Base-by-base conservation (phyloP, 2,888 invertebrate species). In the Conchocele bisecta region DNA sequence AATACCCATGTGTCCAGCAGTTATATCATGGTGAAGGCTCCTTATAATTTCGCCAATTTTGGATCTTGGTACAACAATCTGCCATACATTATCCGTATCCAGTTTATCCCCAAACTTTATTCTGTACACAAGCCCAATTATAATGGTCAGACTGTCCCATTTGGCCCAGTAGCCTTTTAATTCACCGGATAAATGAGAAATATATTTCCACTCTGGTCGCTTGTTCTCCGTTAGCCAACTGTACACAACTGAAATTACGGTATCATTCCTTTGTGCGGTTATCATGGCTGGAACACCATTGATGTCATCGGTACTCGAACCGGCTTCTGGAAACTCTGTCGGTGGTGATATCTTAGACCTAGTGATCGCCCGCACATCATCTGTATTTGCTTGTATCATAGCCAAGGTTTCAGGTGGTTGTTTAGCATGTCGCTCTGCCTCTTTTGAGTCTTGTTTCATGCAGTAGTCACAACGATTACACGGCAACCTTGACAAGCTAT, bases 391-490 rank as follows among this genome's bases (percentile, higher is more conserved):
- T n/a, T n/a, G n/a, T n/a, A n/a, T n/a, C n/a, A n/a, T n/a, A n/a
- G n/a, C n/a, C n/a, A n/a, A n/a, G n/a, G n/a, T n/a, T n/a, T n/a
- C n/a, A n/a, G n/a, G n/a, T n/a, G n/a, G n/a, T n/a, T n/a, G n/a
- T n/a, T n/a, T n/a, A n/a, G n/a, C n/a, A n/a, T n/a, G n/a, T n/a
- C n/a, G n/a, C n/a, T n/a, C n/a, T n/a, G n/a, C n/a, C n/a, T n/a
- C n/a, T n/a, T n/a, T n/a, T n/a, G n/a, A n/a, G n/a, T 54, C 37
- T 9, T 20, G 37, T 20, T 24, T 24, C 24, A 26, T 3, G 37
- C 37, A 54, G n/a, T 54, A 37, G 17, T 54, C 37, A 35, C 54
- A 37, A 20, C 26, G 3, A n/a, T 37, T 26, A 54, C 37, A 54
- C 7, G 54, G 37, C 13, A 33, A 6, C 15, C 37, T 28, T 22